Conservation (phyloP, 2,888 invertebrate genomes). For the Phortica okadai region DNA sequence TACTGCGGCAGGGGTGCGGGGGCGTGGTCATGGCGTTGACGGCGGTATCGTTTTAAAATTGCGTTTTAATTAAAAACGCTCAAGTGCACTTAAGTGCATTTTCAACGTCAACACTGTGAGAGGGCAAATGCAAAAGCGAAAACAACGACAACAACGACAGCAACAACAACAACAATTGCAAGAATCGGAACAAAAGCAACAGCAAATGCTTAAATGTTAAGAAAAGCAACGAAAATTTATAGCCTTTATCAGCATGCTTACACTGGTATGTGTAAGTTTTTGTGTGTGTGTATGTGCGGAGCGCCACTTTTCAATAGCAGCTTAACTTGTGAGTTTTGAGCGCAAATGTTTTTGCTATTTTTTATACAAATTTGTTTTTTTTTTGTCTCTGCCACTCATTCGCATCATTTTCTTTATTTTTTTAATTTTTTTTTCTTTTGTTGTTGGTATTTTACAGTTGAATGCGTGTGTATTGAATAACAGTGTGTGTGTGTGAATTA, state of each 20-base stretch:
- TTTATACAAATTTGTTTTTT: background rate
- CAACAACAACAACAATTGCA: constrained; percentile 43
- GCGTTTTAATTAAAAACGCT: constrained; percentile 68
- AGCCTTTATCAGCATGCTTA: constrained; percentile 33
- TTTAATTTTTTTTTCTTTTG: too few species aligned
- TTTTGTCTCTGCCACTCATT: background rate
- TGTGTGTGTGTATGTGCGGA: constrained; percentile 5
- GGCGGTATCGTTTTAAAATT: constrained; percentile 55
- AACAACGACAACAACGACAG: constrained; percentile 45
- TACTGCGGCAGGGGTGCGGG: constrained; percentile 34
- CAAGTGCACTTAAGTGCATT: constrained; percentile 68
- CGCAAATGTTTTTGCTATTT: constrained; percentile 14
- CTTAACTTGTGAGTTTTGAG: constrained; percentile 27
- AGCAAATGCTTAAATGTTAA: constrained; percentile 21
- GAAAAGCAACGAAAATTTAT: constrained; percentile 41
- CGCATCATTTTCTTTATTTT: too few species aligned
- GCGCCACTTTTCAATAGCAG: constrained; percentile 16
- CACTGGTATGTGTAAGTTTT: constrained; percentile 36
- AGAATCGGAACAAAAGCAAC: constrained; percentile 19
- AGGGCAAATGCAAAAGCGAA: constrained; percentile 39
- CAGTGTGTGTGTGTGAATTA: constrained; percentile 35
- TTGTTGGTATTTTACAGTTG: background rate
- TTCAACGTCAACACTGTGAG: constrained; percentile 59
- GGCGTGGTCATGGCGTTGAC: background rate
- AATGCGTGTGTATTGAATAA: background rate